Percentiles rank a stretch among this genome's conserved stretches.
Evolutionary conservation across 2,797 vertebrate species (phyloP).

Genomic region (Columba guinea): DNA sequence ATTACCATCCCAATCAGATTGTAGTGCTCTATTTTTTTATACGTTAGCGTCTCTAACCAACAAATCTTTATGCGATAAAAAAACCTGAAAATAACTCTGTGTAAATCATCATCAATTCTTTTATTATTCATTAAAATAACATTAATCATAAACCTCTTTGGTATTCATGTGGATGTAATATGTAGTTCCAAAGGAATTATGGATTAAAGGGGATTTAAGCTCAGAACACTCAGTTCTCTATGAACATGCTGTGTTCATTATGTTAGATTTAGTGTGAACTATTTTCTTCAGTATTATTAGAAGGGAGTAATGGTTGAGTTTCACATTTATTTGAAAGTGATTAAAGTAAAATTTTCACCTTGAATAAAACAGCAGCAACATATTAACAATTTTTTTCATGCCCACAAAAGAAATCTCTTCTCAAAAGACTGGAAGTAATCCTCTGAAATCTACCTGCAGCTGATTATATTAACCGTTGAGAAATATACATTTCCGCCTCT

Average conservation of each 20-base stretch:
- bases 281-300: conserved; percentile 73
- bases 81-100: conserved; percentile 44
- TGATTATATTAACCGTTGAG: conserved; percentile 60
- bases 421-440: conserved; percentile 69
- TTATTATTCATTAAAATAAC: conserved; percentile 76
- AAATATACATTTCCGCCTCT: conserved; percentile 52
- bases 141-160: conserved; percentile 71
- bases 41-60: conserved; percentile 15
- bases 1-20: neutral
- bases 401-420: conserved; percentile 70
- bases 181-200: conserved; percentile 73
- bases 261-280: conserved; percentile 72
- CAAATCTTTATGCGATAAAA: conserved; percentile 6
- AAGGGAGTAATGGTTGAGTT: conserved; percentile 62
- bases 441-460: conserved; percentile 68
- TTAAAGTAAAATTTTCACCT: conserved; percentile 76
- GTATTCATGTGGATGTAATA: conserved; percentile 69
- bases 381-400: conserved; percentile 73
- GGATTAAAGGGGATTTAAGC: conserved; percentile 67
- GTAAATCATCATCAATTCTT: conserved; percentile 66
- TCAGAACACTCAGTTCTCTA: conserved; percentile 68
- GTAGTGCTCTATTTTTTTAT: neutral
- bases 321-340: conserved; percentile 72
- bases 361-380: conserved; percentile 69
- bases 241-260: conserved; percentile 72